Conservation (phyloP, 2,797 vertebrate species). For the Neostethus bicornis region DNA sequence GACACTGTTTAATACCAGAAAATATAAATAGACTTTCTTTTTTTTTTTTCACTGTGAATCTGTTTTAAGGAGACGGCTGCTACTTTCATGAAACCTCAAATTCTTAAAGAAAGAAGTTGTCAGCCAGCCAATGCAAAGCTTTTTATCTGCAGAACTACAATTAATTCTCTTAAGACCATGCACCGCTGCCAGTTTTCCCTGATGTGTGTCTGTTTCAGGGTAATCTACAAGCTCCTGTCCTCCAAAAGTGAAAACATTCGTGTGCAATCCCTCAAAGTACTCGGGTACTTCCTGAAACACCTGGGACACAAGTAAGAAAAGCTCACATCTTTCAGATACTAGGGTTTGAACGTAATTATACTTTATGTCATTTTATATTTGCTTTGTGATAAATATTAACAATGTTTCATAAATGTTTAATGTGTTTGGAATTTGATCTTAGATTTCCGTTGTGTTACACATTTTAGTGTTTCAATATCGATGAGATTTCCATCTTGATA, state of each 20-base stretch:
- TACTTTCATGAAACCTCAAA: constrained; percentile 48
- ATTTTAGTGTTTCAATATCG: neutral
- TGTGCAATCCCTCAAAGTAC: constrained; percentile 95
- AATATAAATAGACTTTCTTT: constrained; percentile 53
- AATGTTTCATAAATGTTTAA: too few relatives aligned
- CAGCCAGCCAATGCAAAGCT: constrained; percentile 45
- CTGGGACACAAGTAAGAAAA: constrained; percentile 95
- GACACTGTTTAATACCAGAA: constrained; percentile 51
- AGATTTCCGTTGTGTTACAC: neutral
- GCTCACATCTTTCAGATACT: neutral
- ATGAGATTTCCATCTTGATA: neutral
- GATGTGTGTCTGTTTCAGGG: constrained; percentile 79
- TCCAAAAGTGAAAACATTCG: constrained; percentile 97
- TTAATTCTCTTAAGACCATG: constrained; percentile 43
- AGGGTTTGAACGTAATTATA: constrained; percentile 13
- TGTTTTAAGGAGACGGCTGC: constrained; percentile 33
- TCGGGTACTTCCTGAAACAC: constrained; percentile 97
- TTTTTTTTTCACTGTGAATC: constrained; percentile 30
- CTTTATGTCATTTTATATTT: neutral
- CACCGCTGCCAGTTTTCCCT: constrained; percentile 39
- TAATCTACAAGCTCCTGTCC: constrained; percentile 95
- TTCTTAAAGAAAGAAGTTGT: constrained; percentile 53
- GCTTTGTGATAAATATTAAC: neutral
- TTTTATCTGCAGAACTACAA: constrained; percentile 42
- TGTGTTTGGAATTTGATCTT: too few relatives aligned